Base-by-base conservation (phyloP, 2,888 invertebrate genomes). In the Thereva unica region DNA sequence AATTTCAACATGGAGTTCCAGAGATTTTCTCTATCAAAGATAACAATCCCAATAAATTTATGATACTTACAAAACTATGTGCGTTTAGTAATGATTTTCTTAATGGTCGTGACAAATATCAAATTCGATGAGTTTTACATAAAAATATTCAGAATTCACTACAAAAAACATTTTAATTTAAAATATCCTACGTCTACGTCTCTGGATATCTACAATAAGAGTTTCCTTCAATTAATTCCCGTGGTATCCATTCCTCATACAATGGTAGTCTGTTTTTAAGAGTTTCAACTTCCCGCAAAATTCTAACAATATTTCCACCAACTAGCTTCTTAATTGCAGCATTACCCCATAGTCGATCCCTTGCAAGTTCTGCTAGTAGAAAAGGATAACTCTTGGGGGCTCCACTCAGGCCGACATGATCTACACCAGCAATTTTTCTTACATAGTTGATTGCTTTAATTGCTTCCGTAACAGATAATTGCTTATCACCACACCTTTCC, bases 381-480 rank as follows among this genome's bases (percentile, higher is more conserved):
- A 84, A 79, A 0, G 87, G 85, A 74, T 87, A 88, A 68, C 79
- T 80, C 54, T 79, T 78, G 69, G 82, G 81, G 3, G 82, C 80
- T 8, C 81, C 77, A 34, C 87, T 87, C 37, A 88, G 79, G 4
- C 88, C 88, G 66, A 88, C 85, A 71, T 87, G 87, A 75, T 88
- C 86, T 42, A 87, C 84, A 7, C 88, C 88, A 53, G 87, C 86
- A 56, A 86, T 83, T 70, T 83, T 83, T 55, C 87, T 82, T 71
- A 88, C 86, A 77, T 88, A 86, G 77, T 87, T 87, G 71, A 88
- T 87, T 72, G 87, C 87, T 71, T 84, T 86, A 72, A 80, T 78
- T 40, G 81, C 80, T 69, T 82, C 82, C 1, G 79, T 77, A 0
- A 81, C 78, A 41, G 77, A 75, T 38, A 82, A 72, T 12, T 74